Percentiles rank a stretch among this genome's conserved stretches.
Conservation (phyloP, 2,888 invertebrate genomes). For the Heterodera filipjevi region DNA sequence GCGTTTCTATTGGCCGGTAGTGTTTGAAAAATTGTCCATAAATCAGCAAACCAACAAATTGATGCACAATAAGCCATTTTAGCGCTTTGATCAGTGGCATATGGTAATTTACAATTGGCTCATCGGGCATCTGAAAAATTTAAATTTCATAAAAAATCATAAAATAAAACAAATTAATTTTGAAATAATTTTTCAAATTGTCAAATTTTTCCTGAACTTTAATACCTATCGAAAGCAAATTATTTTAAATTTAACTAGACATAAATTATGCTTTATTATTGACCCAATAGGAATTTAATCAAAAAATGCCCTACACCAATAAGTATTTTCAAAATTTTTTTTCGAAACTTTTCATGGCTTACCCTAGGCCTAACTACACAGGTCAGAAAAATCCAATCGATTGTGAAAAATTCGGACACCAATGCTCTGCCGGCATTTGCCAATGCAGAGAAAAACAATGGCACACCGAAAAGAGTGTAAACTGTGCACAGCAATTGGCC, state of each 20-base stretch:
- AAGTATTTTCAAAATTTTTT: conserved; percentile 17
- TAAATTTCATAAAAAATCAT: not conserved
- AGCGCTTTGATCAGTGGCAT: conserved; percentile 26
- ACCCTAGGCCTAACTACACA: conserved; percentile 38
- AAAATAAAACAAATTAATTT: not conserved
- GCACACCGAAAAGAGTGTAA: conserved; percentile 36
- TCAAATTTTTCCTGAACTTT: too few relatives aligned
- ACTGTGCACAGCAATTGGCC: conserved; percentile 34
- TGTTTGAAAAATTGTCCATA: conserved; percentile 44
- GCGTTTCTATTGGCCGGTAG: conserved; percentile 38
- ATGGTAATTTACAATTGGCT: conserved; percentile 31
- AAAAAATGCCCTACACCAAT: too few relatives aligned
- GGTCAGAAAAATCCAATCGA: conserved; percentile 42
- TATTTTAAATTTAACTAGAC: too few relatives aligned
- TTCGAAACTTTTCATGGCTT: not conserved
- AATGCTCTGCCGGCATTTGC: conserved; percentile 39
- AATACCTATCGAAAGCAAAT: too few relatives aligned
- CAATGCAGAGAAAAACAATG: conserved; percentile 40
- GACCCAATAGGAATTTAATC: too few relatives aligned
- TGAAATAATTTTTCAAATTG: too few relatives aligned
- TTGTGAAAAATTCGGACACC: conserved; percentile 40
- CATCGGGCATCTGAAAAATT: conserved; percentile 9
- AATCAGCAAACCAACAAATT: conserved; percentile 37
- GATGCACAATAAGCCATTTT: conserved; percentile 40
- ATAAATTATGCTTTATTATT: too few relatives aligned